Base-by-base conservation (phyloP, 2,113 vertebrate genomes). In the Otus sunia region DNA sequence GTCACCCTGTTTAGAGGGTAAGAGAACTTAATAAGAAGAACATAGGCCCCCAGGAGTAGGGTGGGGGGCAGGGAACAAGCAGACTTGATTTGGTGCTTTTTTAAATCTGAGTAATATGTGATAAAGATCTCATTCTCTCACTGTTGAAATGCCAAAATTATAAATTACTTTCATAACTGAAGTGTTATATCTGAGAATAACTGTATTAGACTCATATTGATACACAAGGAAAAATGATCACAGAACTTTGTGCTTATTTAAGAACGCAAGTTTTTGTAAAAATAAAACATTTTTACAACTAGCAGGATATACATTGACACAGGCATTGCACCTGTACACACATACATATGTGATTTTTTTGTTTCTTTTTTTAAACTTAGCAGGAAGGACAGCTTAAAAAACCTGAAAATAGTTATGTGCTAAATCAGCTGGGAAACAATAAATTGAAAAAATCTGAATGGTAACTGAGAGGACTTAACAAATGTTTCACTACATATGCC, bases 1-100 rank as follows among this genome's bases (percentile, higher is more conserved):
- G 15, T 34, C 43, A 47, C 4, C 3, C 11, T 64, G 4, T 86
- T 79, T 59, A 56, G 25, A 80, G 14, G 4, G 11, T 49, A 80
- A 91, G 62, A 49, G 3, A 71, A 78, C 43, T 34, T 58, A 85
- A 62, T 50, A 64, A 45, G 3, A 76, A 80, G 8, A 37, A 53
- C 52, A 56, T 15, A 10, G 4, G 6, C 2, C 8, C 5, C 2
- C 5, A 39, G 21, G 19, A 41, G 30, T 22, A 55, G 4, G 4
- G 15, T 16, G 2, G 1, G 11, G 12, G 7, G 1, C 14, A 75
- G 22, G 19, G 43, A 77, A 73, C 8, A 68, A 58, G 37, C 18
- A 27, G 25, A n/a, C 8, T 85, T 55, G 0, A 47, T 81, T 55
- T 50, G 4, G 3, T 73, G 8, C 0, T 19, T 84, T 84, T 39